These are phyloP conservation scores for Steinernema carpocapsae DNA, from an alignment of 2,888 invertebrate genomes.

Conservation along the genomic window DNA sequence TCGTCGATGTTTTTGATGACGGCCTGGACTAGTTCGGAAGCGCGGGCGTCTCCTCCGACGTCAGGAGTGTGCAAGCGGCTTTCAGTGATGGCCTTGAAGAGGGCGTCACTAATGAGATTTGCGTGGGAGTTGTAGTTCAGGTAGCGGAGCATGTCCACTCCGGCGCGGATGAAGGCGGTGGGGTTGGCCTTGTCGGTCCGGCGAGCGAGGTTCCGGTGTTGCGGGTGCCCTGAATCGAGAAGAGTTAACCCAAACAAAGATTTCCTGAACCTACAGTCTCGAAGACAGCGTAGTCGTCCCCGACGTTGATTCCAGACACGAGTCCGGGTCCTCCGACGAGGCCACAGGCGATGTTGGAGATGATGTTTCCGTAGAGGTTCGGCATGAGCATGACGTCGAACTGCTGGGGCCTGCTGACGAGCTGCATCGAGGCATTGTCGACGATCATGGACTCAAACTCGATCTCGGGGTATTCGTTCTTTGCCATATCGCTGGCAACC, in stretches of 20 bases:
- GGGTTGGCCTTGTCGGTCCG: constrained; percentile 97
- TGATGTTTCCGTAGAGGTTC: constrained; percentile 81
- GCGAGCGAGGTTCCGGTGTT: constrained; percentile 93
- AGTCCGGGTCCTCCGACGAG: constrained; percentile 95
- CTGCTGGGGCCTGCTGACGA: constrained; percentile 79
- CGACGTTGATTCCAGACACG: constrained; percentile 89
- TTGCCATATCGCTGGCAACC: constrained; percentile 77
- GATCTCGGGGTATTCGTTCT: constrained; percentile 82
- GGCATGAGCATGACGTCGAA: constrained; percentile 96
- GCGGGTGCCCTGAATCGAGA: constrained; percentile 78
- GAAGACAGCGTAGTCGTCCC: constrained; percentile 74
- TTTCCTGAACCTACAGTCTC: constrained; percentile 71
- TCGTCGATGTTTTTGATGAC: constrained; percentile 58
- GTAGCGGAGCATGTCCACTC: constrained; percentile 82
- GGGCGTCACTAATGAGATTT: constrained; percentile 63
- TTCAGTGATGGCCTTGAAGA: constrained; percentile 62
- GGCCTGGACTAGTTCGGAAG: constrained; percentile 79
- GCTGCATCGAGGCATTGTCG: constrained; percentile 84
- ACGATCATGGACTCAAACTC: constrained; percentile 86
- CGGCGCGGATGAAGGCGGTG: constrained; percentile 91
- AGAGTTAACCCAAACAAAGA: background rate
- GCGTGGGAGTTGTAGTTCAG: constrained; percentile 60
- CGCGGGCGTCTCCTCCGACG: constrained; percentile 70
- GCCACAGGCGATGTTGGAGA: constrained; percentile 76
- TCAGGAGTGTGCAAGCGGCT: constrained; percentile 63